Evolutionary conservation across 92 coral and sea anemone species (phyloP), one percentile per base, ranked within the genome.

Genomic region (Bergia puertoricense): DNA sequence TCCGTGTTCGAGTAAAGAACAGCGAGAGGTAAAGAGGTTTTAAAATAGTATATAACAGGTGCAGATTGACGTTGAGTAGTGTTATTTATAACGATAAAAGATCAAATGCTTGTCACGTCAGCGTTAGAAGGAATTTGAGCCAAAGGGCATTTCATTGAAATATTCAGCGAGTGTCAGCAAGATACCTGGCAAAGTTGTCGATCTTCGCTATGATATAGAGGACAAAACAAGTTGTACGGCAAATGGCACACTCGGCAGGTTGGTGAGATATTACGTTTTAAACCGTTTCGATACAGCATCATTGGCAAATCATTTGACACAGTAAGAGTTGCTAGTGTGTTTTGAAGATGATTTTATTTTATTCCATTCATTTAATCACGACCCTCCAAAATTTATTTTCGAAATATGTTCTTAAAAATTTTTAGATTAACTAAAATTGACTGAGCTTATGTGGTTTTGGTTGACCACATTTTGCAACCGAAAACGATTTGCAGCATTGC

Each of bases 51-150:
- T 78, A 43, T 36, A 84, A 71, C 87, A 68, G 87, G 65, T 84
- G 67, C 80, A 62, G 4, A 14, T 22, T 73, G 67, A 44, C 37
- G 23, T 84, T 65, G 16, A 43, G 67, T 51, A 76, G 80, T 36
- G 22, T 30, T 83, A 68, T 84, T 84, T 71, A 43, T 84, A 68
- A 30, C 87, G 5, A 80, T n/a, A 76, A 45, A 76, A 76, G 80
- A 76, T 39, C 80, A 76, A 42, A 76, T 22, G n/a, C 5, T 76
- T 3, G 39, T 82, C 76, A 82, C 86, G 86, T 82, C 56, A 82
- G 40, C 42, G 3, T 23, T 82, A 22, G 48, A 66, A 22, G 48
- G 23, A 62, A 36, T 67, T 59, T n/a, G 48, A 81, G 71, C 45
- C 75, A 20, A 59, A 44, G 40, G 45, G 46, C 30, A 62, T 43